Conservation (phyloP, 2,888 invertebrate species). For the Abscondita cerata region DNA sequence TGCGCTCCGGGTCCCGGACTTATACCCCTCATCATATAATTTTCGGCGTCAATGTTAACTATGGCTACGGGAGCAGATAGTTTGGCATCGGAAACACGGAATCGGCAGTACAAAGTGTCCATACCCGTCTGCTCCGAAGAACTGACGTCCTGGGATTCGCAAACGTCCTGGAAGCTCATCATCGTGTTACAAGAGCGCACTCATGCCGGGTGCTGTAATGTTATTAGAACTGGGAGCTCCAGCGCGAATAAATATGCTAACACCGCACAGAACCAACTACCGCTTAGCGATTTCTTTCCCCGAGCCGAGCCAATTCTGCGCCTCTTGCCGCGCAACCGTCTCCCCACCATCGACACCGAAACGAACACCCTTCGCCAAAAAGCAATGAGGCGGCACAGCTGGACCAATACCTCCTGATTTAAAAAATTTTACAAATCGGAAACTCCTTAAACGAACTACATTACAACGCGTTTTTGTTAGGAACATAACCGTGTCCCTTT, state of each 20-base stretch:
- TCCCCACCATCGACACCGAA: slow-evolving; percentile 26
- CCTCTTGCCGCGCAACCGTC: slow-evolving; percentile 33
- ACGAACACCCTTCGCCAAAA: slow-evolving; percentile 22
- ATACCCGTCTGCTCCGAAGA: slow-evolving; percentile 39
- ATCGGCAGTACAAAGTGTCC: slow-evolving; percentile 44
- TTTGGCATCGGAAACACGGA: slow-evolving; percentile 36
- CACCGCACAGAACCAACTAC: slow-evolving; percentile 32
- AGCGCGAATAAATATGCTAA: slow-evolving; percentile 5
- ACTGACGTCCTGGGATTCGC: slow-evolving; percentile 42
- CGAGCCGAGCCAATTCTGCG: slow-evolving; percentile 37
- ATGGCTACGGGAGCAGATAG: slow-evolving; percentile 48
- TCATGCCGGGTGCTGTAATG: slow-evolving; percentile 43
- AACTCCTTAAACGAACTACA: neutral
- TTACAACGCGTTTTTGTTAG: neutral
- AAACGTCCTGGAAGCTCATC: slow-evolving; percentile 51
- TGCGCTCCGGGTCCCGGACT: slow-evolving; percentile 47
- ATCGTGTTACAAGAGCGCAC: slow-evolving; percentile 43
- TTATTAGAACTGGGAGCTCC: slow-evolving; percentile 18
- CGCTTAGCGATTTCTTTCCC: slow-evolving; percentile 38
- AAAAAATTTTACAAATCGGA: slow-evolving; percentile 3
- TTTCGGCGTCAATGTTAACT: slow-evolving; percentile 61
- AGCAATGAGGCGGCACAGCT: slow-evolving; percentile 27
- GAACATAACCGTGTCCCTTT: neutral
- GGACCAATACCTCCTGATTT: slow-evolving; percentile 14
- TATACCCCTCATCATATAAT: slow-evolving; percentile 62